Base-by-base conservation (phyloP, 2,888 invertebrate species). In the Ischnus inquisitorius region DNA sequence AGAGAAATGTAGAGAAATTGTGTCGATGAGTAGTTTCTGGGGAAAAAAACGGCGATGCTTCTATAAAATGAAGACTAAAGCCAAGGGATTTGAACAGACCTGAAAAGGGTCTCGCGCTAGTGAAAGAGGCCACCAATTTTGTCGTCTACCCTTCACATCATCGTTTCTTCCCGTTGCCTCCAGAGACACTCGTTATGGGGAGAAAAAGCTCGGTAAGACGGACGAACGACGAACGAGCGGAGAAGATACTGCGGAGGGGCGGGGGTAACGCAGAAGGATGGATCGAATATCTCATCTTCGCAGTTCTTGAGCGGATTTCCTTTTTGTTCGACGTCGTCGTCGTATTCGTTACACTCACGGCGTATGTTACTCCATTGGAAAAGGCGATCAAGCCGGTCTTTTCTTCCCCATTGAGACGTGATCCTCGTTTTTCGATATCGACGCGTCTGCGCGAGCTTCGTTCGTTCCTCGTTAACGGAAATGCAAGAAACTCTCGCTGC, bases 291-390 rank as follows among this genome's bases (percentile, higher is more conserved):
- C 69, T 64, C 62, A n/a, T 16, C 34, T 34, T 46, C 46, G 12
- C 48, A 41, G 48, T 41, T 74, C 64, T 76, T 62, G 43, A 64
- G 78, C 78, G 68, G 78, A 78, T 78, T 78, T 60, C 48, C 68
- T 62, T 48, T 46, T 48, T 69, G 28, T 12, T 39, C 46, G 71
- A 68, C 67, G 14, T 28, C 22, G 16, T 10, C 39, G 41, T 14
- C 14, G 57, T 41, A 74, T 60, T 43, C 34, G 22, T 22, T 2
- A 6, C 34, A 54, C 10, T 12, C 2, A 54, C 54, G 22, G 22
- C 22, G 60, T n/a, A 25, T 41, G 14, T 28, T 19, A 34, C 43
- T 68, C 22, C 14, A 46, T 65, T 41, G 19, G 43, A 5, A 60
- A 68, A 77, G 68, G 34, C 77, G 77, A 68, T 77, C 46, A 60